Conservation (phyloP, 2,797 vertebrate species). For the Limosa lapponica region DNA sequence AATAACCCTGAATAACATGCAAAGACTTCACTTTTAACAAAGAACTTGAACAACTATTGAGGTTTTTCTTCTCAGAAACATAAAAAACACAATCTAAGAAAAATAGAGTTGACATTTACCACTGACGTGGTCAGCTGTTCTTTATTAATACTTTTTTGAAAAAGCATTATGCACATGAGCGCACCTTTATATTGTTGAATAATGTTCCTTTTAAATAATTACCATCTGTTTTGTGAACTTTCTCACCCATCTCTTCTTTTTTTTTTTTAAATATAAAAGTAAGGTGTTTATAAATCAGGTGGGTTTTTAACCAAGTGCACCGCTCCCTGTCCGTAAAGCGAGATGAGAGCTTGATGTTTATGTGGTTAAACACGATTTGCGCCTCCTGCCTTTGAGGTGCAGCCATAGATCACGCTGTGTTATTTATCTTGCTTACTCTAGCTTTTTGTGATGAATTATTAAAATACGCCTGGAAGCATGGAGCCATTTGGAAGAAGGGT, state of each 20-base stretch:
- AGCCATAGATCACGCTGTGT: constrained; percentile 6
- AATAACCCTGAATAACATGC: not conserved
- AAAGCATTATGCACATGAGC: not conserved
- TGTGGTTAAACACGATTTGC: constrained; percentile 56
- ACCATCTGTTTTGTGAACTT: not conserved
- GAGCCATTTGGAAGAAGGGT: constrained; percentile 16
- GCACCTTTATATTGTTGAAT: not conserved
- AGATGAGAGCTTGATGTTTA: constrained; percentile 17
- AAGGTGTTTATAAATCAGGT: not conserved
- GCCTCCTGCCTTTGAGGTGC: constrained; percentile 47
- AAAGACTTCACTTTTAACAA: not conserved
- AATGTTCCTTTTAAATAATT: not conserved
- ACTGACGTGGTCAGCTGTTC: not conserved
- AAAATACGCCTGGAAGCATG: constrained; percentile 31
- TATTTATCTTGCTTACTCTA: constrained; percentile 55
- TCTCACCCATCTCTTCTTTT: not conserved
- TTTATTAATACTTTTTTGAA: not conserved
- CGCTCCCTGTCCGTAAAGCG: not conserved
- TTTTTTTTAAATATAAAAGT: not conserved
- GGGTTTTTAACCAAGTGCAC: not conserved
- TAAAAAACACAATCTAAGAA: not conserved
- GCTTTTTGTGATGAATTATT: constrained; percentile 65
- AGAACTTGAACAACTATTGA: not conserved
- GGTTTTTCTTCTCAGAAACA: not conserved
- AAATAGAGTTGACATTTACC: not conserved